These are phyloP conservation scores for Erebia epiphron DNA, from an alignment of 2,888 invertebrate genomes.

Conservation along the genomic window DNA sequence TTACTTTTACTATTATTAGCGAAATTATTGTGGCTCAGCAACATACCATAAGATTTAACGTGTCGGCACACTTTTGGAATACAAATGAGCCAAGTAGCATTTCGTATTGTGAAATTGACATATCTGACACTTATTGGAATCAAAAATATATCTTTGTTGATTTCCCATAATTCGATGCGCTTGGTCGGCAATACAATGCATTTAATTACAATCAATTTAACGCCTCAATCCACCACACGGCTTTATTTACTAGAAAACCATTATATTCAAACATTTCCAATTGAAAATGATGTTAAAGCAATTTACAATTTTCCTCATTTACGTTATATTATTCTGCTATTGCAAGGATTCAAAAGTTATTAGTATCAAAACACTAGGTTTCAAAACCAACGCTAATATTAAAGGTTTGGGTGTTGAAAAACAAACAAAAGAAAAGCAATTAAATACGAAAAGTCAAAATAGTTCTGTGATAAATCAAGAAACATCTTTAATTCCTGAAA, in stretches of 20 bases:
- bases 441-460: neutral
- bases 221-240: slow-evolving; percentile 30
- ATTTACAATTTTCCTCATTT: neutral
- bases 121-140: neutral
- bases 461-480: neutral
- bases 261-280: neutral
- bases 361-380: slow-evolving; percentile 8
- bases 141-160: slow-evolving; percentile 12
- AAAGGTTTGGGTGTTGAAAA: neutral
- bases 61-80: neutral
- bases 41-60: neutral
- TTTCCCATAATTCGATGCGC: slow-evolving; percentile 35
- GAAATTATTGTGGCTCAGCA: too few species aligned
- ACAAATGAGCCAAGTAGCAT: neutral
- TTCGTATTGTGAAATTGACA: neutral
- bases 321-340: slow-evolving; percentile 3
- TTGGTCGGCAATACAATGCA: slow-evolving; percentile 31
- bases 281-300: slow-evolving; percentile 9
- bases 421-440: neutral
- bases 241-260: slow-evolving; percentile 13
- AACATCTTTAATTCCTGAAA: neutral
- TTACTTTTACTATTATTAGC: too few species aligned
- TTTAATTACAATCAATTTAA: slow-evolving; percentile 36
- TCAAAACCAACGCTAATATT: slow-evolving; percentile 8
- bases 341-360: slow-evolving; percentile 20